Percentiles rank a stretch among this genome's conserved stretches.
These are phyloP conservation scores for Barypeithes pellucidus DNA, from an alignment of 2,888 invertebrate genomes.

Conservation along the genomic window DNA sequence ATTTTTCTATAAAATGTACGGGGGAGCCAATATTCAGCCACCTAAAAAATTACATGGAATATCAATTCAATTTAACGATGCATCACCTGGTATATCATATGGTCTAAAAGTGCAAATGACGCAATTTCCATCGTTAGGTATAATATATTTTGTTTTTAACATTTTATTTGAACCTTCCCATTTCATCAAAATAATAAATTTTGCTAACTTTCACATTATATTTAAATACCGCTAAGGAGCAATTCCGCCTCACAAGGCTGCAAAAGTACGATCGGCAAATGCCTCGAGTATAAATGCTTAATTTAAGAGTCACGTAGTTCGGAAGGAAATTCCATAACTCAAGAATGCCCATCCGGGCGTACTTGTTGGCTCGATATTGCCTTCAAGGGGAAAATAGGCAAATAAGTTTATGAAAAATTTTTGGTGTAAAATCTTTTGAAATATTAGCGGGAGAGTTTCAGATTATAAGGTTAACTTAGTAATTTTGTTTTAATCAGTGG, in stretches of 20 bases:
- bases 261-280: constrained; percentile 26
- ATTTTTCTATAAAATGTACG: too few relatives aligned
- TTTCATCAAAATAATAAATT: not conserved
- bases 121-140: too few relatives aligned
- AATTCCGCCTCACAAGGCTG: constrained; percentile 3
- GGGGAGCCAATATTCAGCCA: too few relatives aligned
- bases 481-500: too few relatives aligned
- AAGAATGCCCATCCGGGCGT: constrained; percentile 39
- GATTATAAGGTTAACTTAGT: too few relatives aligned
- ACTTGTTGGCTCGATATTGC: constrained; percentile 33
- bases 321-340: constrained; percentile 44
- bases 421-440: constrained; percentile 2
- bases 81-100: too few relatives aligned
- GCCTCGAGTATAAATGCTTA: constrained; percentile 22
- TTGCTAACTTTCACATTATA: not conserved
- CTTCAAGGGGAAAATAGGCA: constrained; percentile 6
- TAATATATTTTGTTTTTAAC: too few relatives aligned
- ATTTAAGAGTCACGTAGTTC: constrained; percentile 37
- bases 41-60: too few relatives aligned
- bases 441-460: not conserved
- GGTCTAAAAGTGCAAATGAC: too few relatives aligned
- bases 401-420: constrained; percentile 1
- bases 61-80: too few relatives aligned
- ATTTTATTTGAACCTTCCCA: too few relatives aligned
- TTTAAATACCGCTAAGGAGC: constrained; percentile 4